Conservation (phyloP, 2,888 invertebrate species). For the Hetaerina titia region DNA sequence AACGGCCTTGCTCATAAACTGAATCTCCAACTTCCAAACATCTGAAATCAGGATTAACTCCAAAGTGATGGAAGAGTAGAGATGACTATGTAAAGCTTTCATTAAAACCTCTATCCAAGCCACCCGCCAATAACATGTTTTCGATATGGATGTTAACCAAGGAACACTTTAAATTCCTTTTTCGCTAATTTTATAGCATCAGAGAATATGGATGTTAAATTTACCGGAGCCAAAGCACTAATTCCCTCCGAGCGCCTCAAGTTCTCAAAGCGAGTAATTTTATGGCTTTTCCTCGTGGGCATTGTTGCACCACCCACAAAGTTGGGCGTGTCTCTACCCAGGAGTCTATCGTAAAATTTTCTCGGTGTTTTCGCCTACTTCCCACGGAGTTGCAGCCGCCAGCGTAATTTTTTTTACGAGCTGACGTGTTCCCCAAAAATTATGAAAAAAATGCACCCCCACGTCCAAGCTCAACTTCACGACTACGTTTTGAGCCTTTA, state of each 20-base stretch:
- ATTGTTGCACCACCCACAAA: background rate
- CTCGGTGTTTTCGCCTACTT: background rate
- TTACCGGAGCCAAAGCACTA: background rate
- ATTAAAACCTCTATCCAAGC: background rate
- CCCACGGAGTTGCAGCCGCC: background rate
- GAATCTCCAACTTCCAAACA: background rate
- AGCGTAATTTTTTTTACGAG: background rate
- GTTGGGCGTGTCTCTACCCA: background rate
- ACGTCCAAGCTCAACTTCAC: too few species aligned
- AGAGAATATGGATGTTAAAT: background rate
- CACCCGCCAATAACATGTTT: background rate
- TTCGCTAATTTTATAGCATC: conserved; percentile 27
- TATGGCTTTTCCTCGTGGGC: background rate
- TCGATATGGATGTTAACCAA: background rate
- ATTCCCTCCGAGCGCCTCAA: background rate
- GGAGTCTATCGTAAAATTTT: background rate
- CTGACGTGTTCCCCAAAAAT: background rate
- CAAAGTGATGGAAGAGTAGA: background rate
- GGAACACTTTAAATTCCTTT: background rate
- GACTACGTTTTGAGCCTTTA: too few species aligned
- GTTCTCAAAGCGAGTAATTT: background rate
- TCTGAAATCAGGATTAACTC: background rate
- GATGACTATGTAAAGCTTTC: background rate
- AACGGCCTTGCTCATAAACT: too few species aligned
- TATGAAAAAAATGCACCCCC: background rate